These are phyloP conservation scores for Notodonta ziczac DNA, from an alignment of 2,888 invertebrate species.

Conservation along the genomic window DNA sequence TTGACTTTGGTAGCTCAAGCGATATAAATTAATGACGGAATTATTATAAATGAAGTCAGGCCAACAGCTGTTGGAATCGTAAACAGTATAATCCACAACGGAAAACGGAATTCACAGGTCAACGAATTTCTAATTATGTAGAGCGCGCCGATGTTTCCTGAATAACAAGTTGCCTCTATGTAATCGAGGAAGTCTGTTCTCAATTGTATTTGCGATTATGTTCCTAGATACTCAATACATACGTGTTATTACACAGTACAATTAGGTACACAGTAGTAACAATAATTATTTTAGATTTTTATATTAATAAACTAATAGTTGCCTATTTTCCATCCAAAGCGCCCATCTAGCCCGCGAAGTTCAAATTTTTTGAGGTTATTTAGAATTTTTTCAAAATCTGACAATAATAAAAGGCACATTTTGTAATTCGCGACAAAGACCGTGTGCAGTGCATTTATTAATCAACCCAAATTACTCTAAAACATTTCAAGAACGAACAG, in stretches of 20 bases:
- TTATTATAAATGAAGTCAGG: slow-evolving; percentile 46
- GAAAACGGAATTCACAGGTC: slow-evolving; percentile 53
- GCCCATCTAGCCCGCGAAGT: too few species aligned
- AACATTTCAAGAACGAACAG: too few species aligned
- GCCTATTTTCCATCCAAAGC: neutral
- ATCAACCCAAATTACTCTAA: too few species aligned
- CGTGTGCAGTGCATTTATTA: too few species aligned
- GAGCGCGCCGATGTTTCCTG: slow-evolving; percentile 47
- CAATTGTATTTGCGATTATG: neutral
- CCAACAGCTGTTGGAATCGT: slow-evolving; percentile 52
- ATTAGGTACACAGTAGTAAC: too few species aligned
- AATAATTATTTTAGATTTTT: neutral
- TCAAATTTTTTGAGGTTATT: too few species aligned
- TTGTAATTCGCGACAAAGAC: too few species aligned
- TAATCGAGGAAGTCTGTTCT: slow-evolving; percentile 4
- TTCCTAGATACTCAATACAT: neutral
- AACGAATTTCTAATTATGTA: slow-evolving; percentile 60
- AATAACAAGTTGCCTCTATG: slow-evolving; percentile 41
- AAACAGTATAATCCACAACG: slow-evolving; percentile 50
- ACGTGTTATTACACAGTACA: neutral
- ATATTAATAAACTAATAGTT: neutral
- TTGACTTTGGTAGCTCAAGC: slow-evolving; percentile 11
- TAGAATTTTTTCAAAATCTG: too few species aligned
- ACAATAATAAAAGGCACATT: too few species aligned
- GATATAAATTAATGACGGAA: slow-evolving; percentile 48